phyloP scores from a whole-genome alignment of 2,888 invertebrate genomes.

The Tetrapedia diversipes region DNA sequence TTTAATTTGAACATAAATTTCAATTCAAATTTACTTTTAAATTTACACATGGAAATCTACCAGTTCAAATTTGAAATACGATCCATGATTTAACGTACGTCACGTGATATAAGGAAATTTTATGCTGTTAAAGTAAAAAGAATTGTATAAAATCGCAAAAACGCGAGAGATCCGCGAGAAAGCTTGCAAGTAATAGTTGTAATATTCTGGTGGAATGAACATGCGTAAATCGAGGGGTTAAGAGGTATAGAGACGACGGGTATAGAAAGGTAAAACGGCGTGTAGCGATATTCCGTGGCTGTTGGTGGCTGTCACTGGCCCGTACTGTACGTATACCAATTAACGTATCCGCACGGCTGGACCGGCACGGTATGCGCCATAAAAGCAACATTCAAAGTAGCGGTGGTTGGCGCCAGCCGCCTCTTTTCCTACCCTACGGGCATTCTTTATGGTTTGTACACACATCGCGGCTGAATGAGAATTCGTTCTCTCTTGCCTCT shows the following conservation, averaged over 20 bases:
- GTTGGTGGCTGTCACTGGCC: constrained; percentile 39
- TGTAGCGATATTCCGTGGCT: constrained; percentile 9
- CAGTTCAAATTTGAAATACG: too few species aligned
- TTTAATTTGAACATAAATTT: neutral
- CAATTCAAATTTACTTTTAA: too few species aligned
- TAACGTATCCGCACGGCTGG: constrained; percentile 63
- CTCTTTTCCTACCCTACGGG: constrained; percentile 70
- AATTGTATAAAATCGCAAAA: neutral
- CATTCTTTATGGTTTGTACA: constrained; percentile 75
- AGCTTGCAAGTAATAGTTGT: neutral
- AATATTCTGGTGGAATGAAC: neutral
- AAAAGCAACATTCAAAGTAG: constrained; percentile 77
- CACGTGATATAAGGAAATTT: too few species aligned
- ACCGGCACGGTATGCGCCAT: constrained; percentile 72
- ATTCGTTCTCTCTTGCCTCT: constrained; percentile 31
- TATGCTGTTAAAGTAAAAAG: neutral
- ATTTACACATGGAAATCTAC: too few species aligned
- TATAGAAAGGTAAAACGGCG: constrained; percentile 31
- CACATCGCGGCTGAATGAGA: constrained; percentile 59
- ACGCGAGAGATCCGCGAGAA: neutral
- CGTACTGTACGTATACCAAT: constrained; percentile 61
- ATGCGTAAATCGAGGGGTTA: constrained; percentile 23
- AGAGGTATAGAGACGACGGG: constrained; percentile 9
- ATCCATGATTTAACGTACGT: neutral
- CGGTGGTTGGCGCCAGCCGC: constrained; percentile 76